phyloP scores from a whole-genome alignment of 2,888 invertebrate genomes.

The Listrodromus nycthemerus region DNA sequence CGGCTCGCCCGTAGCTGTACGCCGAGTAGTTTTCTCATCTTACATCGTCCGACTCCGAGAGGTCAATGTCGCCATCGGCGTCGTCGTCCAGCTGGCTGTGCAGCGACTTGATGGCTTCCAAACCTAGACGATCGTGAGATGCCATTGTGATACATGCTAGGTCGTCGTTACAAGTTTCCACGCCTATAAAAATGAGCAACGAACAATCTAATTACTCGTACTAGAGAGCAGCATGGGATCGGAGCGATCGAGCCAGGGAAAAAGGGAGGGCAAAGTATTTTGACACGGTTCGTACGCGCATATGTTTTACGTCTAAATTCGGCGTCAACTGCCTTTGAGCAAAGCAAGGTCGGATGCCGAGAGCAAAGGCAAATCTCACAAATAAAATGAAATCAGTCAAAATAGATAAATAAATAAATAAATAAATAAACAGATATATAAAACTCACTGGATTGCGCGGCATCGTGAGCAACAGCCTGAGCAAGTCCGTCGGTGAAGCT shows the following conservation, averaged over 20 bases:
- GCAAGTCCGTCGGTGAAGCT: constrained; percentile 86
- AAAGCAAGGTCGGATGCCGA: neutral
- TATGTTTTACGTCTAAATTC: neutral
- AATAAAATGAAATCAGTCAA: neutral
- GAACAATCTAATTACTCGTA: constrained; percentile 64
- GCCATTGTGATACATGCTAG: constrained; percentile 90
- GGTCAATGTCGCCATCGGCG: constrained; percentile 98
- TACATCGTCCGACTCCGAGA: constrained; percentile 98
- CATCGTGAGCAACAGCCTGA: constrained; percentile 87
- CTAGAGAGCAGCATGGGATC: constrained; percentile 39
- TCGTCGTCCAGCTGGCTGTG: constrained; percentile 99
- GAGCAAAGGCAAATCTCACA: neutral
- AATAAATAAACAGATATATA: too few species aligned
- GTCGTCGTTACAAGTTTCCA: constrained; percentile 88
- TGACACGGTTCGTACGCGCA: neutral
- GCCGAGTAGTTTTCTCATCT: constrained; percentile 71
- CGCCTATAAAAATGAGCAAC: constrained; percentile 69
- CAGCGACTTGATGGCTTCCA: constrained; percentile 96
- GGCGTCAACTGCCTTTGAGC: constrained; percentile 24
- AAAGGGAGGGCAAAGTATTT: neutral
- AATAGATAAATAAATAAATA: neutral
- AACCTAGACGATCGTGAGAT: constrained; percentile 93
- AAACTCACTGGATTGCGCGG: constrained; percentile 84
- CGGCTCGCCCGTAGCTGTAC: neutral
- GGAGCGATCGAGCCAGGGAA: too few species aligned